Percentiles rank a stretch among this genome's conserved stretches.
These are phyloP conservation scores for Dromococcyx pavoninus DNA, from an alignment of 2,797 vertebrate genomes.

Conservation along the genomic window DNA sequence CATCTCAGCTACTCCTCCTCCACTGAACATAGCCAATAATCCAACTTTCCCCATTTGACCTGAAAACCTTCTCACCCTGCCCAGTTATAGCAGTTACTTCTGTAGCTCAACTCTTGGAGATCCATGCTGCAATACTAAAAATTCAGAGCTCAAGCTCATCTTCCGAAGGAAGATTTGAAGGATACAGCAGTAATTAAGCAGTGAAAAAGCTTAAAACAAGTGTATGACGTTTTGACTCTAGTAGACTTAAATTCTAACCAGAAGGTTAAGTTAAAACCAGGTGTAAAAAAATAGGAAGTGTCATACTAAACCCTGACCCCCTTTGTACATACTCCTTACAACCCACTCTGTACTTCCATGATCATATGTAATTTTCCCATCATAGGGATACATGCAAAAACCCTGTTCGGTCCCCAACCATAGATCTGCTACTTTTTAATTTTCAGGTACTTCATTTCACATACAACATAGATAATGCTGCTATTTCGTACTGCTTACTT, in stretches of 20 bases:
- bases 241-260: background rate
- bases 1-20: background rate
- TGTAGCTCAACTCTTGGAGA: background rate
- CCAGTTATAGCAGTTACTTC: background rate
- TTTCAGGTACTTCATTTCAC: background rate
- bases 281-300: background rate
- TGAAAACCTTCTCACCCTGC: background rate
- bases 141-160: background rate
- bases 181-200: background rate
- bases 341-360: background rate
- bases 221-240: background rate
- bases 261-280: background rate
- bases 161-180: background rate
- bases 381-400: background rate
- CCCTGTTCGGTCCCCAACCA: background rate
- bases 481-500: background rate
- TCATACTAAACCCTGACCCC: background rate
- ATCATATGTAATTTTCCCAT: accelerated
- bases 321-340: accelerated
- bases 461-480: background rate
- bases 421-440: background rate
- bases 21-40: accelerated
- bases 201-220: background rate
- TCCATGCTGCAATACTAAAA: background rate
- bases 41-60: background rate